Evolutionary conservation across 2,888 invertebrate genomes (phyloP).

Genomic region (Pogonocherus hispidulus): DNA sequence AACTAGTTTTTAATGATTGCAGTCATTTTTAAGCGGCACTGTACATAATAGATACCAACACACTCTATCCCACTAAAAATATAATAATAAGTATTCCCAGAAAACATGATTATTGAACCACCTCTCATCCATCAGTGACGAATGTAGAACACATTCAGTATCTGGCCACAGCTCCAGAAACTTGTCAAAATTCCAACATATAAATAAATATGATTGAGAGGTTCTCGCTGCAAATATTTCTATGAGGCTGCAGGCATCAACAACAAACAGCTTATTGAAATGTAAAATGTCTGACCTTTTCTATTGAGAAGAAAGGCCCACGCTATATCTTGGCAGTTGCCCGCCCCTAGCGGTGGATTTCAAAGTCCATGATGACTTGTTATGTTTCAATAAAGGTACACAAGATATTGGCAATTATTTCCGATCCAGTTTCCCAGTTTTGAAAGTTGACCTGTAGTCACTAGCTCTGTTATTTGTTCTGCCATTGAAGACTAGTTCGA

Average conservation of each 20-base stretch:
- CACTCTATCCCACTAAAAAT: too few species aligned
- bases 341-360: constrained; percentile 42
- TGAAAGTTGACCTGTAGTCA: constrained; percentile 6
- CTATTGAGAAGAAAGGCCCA: constrained; percentile 39
- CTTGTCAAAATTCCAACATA: constrained; percentile 25
- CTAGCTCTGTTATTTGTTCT: constrained; percentile 16
- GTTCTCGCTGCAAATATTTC: constrained; percentile 50
- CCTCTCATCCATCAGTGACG: constrained; percentile 11
- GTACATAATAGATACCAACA: too few species aligned
- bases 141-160: background rate
- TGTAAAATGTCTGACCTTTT: constrained; percentile 48
- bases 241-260: constrained; percentile 46
- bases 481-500: too few species aligned
- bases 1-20: too few species aligned
- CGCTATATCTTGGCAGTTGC: constrained; percentile 43
- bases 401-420: constrained; percentile 36
- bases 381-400: constrained; percentile 40
- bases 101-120: too few species aligned
- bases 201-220: constrained; percentile 51
- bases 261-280: constrained; percentile 55
- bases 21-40: too few species aligned
- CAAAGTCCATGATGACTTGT: constrained; percentile 48
- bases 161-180: constrained; percentile 17
- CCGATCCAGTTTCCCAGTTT: constrained; percentile 28
- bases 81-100: too few species aligned